A percentile compares a stretch with the other conserved stretches of the same genome.
Evolutionary conservation across 2,888 invertebrate species (phyloP).

Genomic region (Escarpia spicata): DNA sequence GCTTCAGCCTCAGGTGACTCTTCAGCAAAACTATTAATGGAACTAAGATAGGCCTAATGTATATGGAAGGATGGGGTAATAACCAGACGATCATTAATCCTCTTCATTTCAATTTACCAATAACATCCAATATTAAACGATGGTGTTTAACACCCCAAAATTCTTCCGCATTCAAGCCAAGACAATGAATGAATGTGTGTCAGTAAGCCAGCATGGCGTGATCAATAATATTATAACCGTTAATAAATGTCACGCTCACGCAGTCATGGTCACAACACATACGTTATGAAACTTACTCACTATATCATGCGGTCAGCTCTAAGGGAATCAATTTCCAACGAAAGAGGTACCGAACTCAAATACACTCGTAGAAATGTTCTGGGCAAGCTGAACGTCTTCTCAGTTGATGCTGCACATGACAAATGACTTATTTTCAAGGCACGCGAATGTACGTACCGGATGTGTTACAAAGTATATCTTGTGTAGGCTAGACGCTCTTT

Average conservation of each 20-base stretch:
- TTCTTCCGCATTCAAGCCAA: background rate
- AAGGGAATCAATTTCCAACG: background rate
- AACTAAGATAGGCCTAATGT: background rate
- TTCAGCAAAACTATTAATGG: background rate
- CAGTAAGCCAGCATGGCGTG: background rate
- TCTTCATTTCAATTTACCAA: background rate
- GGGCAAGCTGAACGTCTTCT: background rate
- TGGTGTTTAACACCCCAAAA: background rate
- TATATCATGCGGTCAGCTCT: background rate
- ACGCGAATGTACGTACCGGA: slow-evolving; percentile 1
- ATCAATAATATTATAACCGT: background rate
- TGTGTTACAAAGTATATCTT: background rate
- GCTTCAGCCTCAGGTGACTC: background rate
- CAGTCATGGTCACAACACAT: background rate
- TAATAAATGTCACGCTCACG: background rate
- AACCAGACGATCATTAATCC: background rate
- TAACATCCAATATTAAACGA: background rate
- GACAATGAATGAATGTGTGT: background rate
- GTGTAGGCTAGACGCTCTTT: background rate
- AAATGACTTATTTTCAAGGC: background rate
- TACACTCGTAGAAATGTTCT: background rate
- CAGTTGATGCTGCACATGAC: background rate
- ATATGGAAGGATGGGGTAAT: background rate
- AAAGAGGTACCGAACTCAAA: background rate
- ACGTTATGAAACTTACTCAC: background rate